Evolutionary conservation across 1,140 invertebrate genomes (phyloP).

Genomic region (Stratiolaelaps scimitus): DNA sequence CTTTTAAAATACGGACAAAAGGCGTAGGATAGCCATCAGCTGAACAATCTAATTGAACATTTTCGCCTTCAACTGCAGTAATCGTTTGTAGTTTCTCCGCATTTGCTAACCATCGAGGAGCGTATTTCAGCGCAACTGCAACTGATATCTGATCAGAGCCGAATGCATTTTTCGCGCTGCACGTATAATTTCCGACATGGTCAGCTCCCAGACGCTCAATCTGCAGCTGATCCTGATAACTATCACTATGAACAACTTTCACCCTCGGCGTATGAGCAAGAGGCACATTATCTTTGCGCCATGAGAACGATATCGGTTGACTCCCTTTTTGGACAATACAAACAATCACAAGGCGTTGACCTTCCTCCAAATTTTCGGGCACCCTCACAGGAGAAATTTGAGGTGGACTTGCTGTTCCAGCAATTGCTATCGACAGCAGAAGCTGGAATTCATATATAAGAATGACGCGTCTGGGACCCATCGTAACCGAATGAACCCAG

Average conservation of each 20-base stretch:
- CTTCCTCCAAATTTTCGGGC: neutral
- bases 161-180: slow-evolving; percentile 54
- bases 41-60: slow-evolving; percentile 26
- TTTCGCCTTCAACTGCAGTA: slow-evolving; percentile 15
- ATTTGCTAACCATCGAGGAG: neutral
- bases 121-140: neutral
- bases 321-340: neutral
- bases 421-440: neutral
- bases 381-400: slow-evolving; percentile 17
- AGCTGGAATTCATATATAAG: neutral
- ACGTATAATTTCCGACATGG: slow-evolving; percentile 60
- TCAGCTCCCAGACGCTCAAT: neutral
- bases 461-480: neutral
- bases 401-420: neutral
- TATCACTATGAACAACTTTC: slow-evolving; percentile 2
- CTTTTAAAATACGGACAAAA: too few species aligned
- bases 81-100: too few species aligned
- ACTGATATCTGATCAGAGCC: slow-evolving; percentile 44
- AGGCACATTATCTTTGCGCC: slow-evolving; percentile 1
- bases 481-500: neutral
- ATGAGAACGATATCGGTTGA: slow-evolving; percentile 7
- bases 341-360: slow-evolving; percentile 4
- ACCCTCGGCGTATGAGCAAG: neutral
- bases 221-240: neutral
- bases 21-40: too few species aligned